These are phyloP conservation scores for Drosophila pegasa DNA, from an alignment of 2,888 invertebrate species.

Conservation along the genomic window DNA sequence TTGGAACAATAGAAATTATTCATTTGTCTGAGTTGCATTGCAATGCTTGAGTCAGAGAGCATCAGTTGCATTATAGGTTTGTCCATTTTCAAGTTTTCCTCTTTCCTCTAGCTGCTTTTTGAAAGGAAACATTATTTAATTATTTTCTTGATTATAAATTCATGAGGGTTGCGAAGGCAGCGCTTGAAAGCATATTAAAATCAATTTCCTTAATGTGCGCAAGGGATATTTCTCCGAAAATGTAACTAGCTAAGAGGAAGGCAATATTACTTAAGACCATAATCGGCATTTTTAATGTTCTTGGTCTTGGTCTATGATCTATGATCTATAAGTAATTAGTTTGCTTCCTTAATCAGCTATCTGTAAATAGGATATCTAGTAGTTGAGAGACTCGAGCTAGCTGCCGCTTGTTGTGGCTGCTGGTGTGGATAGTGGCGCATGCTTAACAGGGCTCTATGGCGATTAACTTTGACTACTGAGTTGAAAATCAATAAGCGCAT, in stretches of 20 bases:
- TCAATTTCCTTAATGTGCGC: constrained; percentile 1
- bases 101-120: neutral
- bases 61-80: neutral
- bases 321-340: neutral
- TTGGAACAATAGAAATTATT: neutral
- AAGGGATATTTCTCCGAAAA: neutral
- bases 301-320: neutral
- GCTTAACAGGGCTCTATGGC: constrained; percentile 53
- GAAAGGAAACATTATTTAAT: constrained; percentile 12
- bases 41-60: neutral
- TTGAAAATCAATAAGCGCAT: constrained; percentile 70
- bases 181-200: neutral
- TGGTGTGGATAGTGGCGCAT: constrained; percentile 35
- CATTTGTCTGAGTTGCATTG: neutral
- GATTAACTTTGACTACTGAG: constrained; percentile 54
- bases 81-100: neutral
- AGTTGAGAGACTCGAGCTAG: constrained; percentile 1
- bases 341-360: neutral
- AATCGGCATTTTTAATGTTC: neutral
- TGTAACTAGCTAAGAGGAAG: neutral
- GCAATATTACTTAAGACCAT: neutral
- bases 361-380: constrained; percentile 11
- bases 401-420: neutral
- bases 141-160: constrained; percentile 13
- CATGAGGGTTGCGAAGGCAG: constrained; percentile 1